Conservation (phyloP, 2,888 invertebrate genomes). For the Calameuta idolon region DNA sequence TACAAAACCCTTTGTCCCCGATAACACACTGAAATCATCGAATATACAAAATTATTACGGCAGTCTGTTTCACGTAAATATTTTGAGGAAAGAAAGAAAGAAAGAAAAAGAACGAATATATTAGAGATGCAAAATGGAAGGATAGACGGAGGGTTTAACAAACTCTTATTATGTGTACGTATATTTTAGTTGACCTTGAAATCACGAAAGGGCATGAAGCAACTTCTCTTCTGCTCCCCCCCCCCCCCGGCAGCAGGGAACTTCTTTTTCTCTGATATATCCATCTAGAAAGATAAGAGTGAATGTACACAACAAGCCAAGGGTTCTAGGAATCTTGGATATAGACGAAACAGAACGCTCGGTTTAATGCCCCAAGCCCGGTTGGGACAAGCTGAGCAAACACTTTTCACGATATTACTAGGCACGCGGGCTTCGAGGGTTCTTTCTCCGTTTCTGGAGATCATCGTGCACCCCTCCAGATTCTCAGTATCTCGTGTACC, state of each 20-base stretch:
- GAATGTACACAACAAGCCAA: slow-evolving; percentile 6
- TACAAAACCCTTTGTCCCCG: neutral
- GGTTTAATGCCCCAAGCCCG: slow-evolving; percentile 55
- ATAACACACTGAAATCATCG: neutral
- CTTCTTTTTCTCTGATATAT: neutral
- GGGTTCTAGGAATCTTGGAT: slow-evolving; percentile 16
- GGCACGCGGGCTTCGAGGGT: slow-evolving; percentile 30
- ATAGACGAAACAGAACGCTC: slow-evolving; percentile 42
- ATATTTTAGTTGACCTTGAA: too few relatives aligned
- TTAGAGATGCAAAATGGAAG: too few relatives aligned
- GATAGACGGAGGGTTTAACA: neutral
- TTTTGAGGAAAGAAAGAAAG: neutral
- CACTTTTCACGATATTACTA: slow-evolving; percentile 65
- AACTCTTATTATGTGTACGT: neutral
- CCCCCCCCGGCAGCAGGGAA: neutral
- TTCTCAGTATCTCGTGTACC: neutral
- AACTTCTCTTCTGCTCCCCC: neutral
- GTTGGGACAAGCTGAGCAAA: slow-evolving; percentile 65
- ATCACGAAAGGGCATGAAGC: neutral
- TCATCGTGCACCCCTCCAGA: neutral
- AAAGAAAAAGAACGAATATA: neutral
- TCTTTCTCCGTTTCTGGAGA: neutral
- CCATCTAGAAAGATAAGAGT: neutral
- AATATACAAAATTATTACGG: neutral
- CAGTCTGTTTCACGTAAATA: neutral